Evolutionary conservation across 1,140 invertebrate genomes (phyloP), one percentile per base, ranked within the genome.

Genomic region (Druon quercuslanigerum): DNA sequence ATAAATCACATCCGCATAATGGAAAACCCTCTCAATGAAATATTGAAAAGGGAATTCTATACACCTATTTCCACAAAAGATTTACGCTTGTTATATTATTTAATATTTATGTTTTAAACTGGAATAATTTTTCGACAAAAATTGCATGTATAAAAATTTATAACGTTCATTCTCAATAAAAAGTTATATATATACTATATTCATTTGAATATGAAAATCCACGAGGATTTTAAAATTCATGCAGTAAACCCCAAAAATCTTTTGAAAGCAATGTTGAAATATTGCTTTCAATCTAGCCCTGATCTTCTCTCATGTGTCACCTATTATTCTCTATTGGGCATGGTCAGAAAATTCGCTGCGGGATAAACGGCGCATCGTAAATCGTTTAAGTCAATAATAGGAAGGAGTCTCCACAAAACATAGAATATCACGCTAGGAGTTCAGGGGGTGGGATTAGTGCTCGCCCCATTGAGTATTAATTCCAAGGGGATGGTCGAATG

Each of bases 331-430:
- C 33, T 33, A 40, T 57, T 66, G 60, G 40, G 40, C 16, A 16
- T 66, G 60, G 40, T 40, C 16, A 16, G 60, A 16, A 11, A 66
- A 66, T 66, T 66, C 60, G 40, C 40, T n/a, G 40, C 40, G 57
- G 12, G 16, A 46, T 66, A 16, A 40, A 33, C 25, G 25, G 25
- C 60, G 40, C 25, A 66, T 66, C 60, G 33, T 66, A 66, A 66
- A 66, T 66, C 60, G 60, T 66, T 66, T 66, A 66, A 66, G 60
- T 66, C 40, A 66, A 66, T 66, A 66, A 66, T 66, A 60, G 60
- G 40, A 66, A 46, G 60, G 60, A 66, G 60, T 66, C 60, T 66
- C 60, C 25, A 16, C 33, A 66, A 66, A 66, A 66, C 33, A 66
- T 16, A 25, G 60, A 66, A 66, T 66, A 66, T 66, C 60, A 66